Evolutionary conservation across 2,113 vertebrate species (phyloP), one percentile per base, ranked within the genome.

Genomic region (Ciconia maguari): DNA sequence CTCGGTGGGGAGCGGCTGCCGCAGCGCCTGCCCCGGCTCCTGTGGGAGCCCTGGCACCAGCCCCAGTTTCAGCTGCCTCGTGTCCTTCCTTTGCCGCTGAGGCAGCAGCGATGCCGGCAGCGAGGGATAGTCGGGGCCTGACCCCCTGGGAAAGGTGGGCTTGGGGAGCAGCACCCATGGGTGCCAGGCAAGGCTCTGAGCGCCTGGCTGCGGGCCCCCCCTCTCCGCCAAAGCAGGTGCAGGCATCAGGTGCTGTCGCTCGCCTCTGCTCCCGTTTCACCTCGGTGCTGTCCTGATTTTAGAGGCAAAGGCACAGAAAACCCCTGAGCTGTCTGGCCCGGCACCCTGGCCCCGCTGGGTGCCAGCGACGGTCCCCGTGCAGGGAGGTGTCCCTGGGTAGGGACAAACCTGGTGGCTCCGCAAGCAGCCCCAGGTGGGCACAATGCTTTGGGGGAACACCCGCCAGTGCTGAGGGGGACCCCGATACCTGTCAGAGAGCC

Each of bases 191-290:
- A 16, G 54, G 41, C 58, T 68, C 24, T 14, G 74, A 48, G 55
- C 21, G 3, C 11, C 30, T 2, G 0, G 58, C 9, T 2, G 8
- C 2, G 8, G 41, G 9, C 2, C 52, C 5, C 46, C 26, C 24
- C 36, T 24, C 74, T 7, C 24, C 0, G 2, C 27, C 1, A 5
- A 27, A 18, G 22, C 1, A 1, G 38, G 16, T 0, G 0, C 21
- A 3, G 34, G 17, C 1, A 0, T 32, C 0, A 0, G 4, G 3
- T 44, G 41, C 74, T 75, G 48, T 29, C 46, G 14, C 70, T 41
- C 7, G 1, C 41, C 64, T 57, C 2, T 0, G 46, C n/a, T 74
- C 44, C 41, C 2, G 1, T 24, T 29, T 60, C n/a, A 16, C 49
- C 46, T 83, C 4, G 0, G 16, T 7, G 30, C 62, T 81, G 51